These are phyloP conservation scores for Urocyon cinereoargenteus DNA, from an alignment of 2,797 vertebrate species.

Conservation along the genomic window DNA sequence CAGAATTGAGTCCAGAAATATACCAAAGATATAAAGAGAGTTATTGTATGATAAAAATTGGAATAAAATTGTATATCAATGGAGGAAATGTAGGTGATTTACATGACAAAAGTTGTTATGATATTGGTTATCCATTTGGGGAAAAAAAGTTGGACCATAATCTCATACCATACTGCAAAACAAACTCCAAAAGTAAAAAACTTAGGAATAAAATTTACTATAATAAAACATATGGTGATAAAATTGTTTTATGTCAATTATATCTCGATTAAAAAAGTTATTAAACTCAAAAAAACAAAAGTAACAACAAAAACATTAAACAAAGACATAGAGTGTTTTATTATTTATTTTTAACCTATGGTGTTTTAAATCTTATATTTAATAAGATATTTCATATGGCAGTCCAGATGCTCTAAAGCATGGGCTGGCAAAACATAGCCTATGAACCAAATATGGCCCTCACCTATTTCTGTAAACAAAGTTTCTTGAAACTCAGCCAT, in stretches of 20 bases:
- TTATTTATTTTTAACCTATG: not conserved
- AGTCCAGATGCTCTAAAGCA: not conserved
- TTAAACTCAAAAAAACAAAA: not conserved
- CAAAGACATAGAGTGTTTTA: not conserved
- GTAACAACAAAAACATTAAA: not conserved
- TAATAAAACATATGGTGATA: not conserved
- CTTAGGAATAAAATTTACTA: not conserved
- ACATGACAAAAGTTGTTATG: not conserved
- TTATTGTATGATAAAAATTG: not conserved
- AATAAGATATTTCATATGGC: not conserved
- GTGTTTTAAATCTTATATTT: not conserved
- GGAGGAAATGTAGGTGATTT: not conserved
- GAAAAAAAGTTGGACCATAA: not conserved
- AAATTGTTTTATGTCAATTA: not conserved
- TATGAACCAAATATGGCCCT: not conserved
- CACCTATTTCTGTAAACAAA: not conserved
- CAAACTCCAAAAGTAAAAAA: not conserved
- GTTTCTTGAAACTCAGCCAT: not conserved
- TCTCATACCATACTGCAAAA: slow-evolving; percentile 22
- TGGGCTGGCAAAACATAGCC: not conserved
- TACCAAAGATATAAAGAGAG: not conserved
- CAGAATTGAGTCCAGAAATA: not conserved
- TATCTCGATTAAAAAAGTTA: not conserved
- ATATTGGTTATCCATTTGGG: not conserved
- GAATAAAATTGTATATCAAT: not conserved